These are phyloP conservation scores for Chironomus tepperi DNA, from an alignment of 1,140 invertebrate genomes.

Conservation along the genomic window DNA sequence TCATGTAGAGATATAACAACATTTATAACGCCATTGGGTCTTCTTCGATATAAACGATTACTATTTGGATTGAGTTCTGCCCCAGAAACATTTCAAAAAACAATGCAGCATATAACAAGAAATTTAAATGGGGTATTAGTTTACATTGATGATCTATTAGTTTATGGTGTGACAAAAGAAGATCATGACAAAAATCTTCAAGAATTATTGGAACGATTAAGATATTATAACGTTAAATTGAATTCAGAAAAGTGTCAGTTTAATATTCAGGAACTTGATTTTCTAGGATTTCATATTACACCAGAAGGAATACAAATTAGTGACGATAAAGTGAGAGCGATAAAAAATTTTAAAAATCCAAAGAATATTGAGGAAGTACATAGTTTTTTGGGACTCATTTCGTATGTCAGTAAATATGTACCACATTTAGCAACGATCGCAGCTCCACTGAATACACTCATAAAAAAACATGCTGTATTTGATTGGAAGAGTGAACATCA, in stretches of 20 bases:
- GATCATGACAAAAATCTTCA: no score
- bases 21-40: slow-evolving; percentile 29
- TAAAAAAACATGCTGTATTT: slow-evolving; percentile 24
- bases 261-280: slow-evolving; percentile 29
- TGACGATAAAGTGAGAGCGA: slow-evolving; percentile 27
- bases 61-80: slow-evolving; percentile 30
- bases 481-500: slow-evolving; percentile 27
- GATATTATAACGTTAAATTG: neutral
- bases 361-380: slow-evolving; percentile 30
- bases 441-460: slow-evolving; percentile 31
- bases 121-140: slow-evolving; percentile 16
- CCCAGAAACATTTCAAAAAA: slow-evolving; percentile 29
- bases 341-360: slow-evolving; percentile 29
- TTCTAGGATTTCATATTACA: slow-evolving; percentile 32
- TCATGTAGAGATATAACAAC: slow-evolving; percentile 28
- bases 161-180: neutral
- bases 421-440: slow-evolving; percentile 32
- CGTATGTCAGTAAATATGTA: slow-evolving; percentile 33
- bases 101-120: slow-evolving; percentile 26
- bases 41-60: slow-evolving; percentile 29
- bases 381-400: slow-evolving; percentile 34
- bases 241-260: slow-evolving; percentile 28
- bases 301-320: slow-evolving; percentile 29
- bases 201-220: neutral
- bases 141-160: slow-evolving; percentile 26